These are phyloP conservation scores for Agrotis exclamationis DNA, from an alignment of 2,888 invertebrate species.

Conservation along the genomic window DNA sequence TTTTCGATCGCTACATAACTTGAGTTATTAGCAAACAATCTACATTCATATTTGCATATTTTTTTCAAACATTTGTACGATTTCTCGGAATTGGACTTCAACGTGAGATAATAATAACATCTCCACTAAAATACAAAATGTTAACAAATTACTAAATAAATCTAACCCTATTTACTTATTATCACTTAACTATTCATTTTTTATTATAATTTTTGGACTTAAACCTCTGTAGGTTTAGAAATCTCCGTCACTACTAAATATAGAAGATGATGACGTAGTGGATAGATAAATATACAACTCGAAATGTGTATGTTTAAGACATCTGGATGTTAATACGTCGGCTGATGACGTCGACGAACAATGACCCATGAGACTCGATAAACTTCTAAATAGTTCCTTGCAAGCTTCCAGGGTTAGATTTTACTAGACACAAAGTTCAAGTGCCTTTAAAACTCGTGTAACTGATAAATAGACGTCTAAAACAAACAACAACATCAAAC, in stretches of 20 bases:
- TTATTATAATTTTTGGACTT: constrained; percentile 18
- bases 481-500: constrained; percentile 24
- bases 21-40: constrained; percentile 54
- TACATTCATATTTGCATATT: constrained; percentile 56
- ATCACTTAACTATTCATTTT: constrained; percentile 26
- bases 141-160: constrained; percentile 36
- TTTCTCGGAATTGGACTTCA: constrained; percentile 31
- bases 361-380: constrained; percentile 57
- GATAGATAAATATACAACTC: constrained; percentile 73
- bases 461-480: not conserved
- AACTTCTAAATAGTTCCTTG: not conserved
- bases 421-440: constrained; percentile 22
- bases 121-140: constrained; percentile 34
- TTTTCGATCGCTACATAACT: constrained; percentile 36
- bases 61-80: constrained; percentile 33
- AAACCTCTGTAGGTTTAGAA: constrained; percentile 16
- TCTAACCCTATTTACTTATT: constrained; percentile 37
- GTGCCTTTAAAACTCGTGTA: constrained; percentile 8
- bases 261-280: constrained; percentile 73
- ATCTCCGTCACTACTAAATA: constrained; percentile 71
- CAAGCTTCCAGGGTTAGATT: not conserved
- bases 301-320: constrained; percentile 74
- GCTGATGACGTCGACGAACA: constrained; percentile 68
- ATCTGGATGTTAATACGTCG: constrained; percentile 75
- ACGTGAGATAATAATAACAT: constrained; percentile 43